Base-by-base conservation (phyloP, 2,888 invertebrate genomes). In the Sarcophaga carnaria region DNA sequence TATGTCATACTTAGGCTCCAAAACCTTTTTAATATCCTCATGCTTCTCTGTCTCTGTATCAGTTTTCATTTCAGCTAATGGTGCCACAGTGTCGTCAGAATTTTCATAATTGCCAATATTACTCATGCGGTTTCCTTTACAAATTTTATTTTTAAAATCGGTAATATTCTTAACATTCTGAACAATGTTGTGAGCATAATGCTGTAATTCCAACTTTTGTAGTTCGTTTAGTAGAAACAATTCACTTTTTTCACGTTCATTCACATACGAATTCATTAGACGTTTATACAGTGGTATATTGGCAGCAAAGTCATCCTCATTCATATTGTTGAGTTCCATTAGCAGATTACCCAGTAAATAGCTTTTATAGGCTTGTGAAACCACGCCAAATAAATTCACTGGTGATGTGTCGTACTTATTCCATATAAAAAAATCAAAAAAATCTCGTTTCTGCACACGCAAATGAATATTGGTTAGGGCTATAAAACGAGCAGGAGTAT, bases 71-170 rank as follows among this genome's bases (percentile, higher is more conserved):
- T 66, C 59, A 0, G 86, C 20, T 6, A 80, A 20, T 5, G 80
- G 80, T 14, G 84, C 22, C 3, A 85, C 89, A 25, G 89, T 89
- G 66, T 91, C 91, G 66, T 92, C 91, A 4, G 88, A 90, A 78
- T 91, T 91, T 77, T 92, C 91, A 82, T 91, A 91, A 86, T 92
- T 90, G 0, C 91, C 92, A 81, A 92, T 91, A 59, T 92, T 92
- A 74, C 92, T 91, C 69, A 91, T 89, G 2, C 92, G 91, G 87
- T 92, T 92, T 5, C 92, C 92, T 72, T 92, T 92, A 83, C 92
- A 92, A 54, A 92, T 91, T 84, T 91, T 92, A 49, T 89, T 90
- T 64, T 91, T 91, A 79, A 90, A 91, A 77, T 91, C 90, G 0
- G 91, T 88, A 49, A 91, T 89, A 59, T 90, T 82, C 11, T 89